Evolutionary conservation across 2,113 vertebrate species (phyloP), one percentile per base, ranked within the genome.

Genomic region (Baryphthengus martii): DNA sequence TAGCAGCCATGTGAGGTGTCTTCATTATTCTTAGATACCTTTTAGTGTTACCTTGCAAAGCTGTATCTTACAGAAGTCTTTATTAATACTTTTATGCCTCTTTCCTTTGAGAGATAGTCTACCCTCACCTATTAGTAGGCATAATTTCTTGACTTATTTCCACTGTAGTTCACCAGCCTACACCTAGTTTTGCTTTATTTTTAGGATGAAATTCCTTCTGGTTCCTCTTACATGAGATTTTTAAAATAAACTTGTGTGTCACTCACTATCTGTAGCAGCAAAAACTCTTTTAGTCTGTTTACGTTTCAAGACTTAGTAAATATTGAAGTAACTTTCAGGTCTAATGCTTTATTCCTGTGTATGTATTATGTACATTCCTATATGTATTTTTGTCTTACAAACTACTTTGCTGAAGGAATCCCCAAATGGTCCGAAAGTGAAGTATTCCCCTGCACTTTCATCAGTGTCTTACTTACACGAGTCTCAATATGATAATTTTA

Each of bases 341-440:
- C 40, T 88, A 29, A 66, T 85, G 63, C 49, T 80, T 91, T 88
- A 77, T 66, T 45, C 53, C 50, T 53, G 6, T 58, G 53, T 62
- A 49, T 76, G n/a, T n/a, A n/a, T n/a, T n/a, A n/a, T n/a, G n/a
- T n/a, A n/a, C n/a, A 53, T 65, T 89, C 74, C 52, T 66, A 37
- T 20, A 40, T 6, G 74, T 76, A 59, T 92, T 95, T 95, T 90
- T 85, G 81, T 90, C 63, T 92, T 76, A 73, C 66, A 72, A 85
- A 58, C n/a, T 31, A 14, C 75, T 80, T 88, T 9, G 58, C 47
- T 50, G 50, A 21, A 25, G 76, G 66, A 85, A 83, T 79, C 62
- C 75, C 59, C 52, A 83, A 70, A 40, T n/a, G 45, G 10, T 83
- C 53, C 70, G 85, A 88, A 93, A 77, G 74, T 33, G 39, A 67